phyloP scores from a whole-genome alignment of 1,140 invertebrate genomes.

The Radopholus similis region DNA sequence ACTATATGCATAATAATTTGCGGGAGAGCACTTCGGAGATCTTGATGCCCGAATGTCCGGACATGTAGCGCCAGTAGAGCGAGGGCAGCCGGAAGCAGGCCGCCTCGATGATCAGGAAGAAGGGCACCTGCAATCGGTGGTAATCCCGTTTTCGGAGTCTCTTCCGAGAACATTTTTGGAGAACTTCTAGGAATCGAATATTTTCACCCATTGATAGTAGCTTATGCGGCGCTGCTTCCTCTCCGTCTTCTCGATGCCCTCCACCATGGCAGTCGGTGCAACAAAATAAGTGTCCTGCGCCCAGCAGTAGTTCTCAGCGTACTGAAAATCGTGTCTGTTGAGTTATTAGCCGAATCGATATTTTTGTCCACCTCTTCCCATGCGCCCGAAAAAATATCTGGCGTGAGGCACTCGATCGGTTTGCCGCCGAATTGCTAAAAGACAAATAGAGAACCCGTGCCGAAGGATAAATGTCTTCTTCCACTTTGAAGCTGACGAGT shows the following conservation, averaged over 20 bases:
- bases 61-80: constrained; percentile 58
- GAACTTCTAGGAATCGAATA: background rate
- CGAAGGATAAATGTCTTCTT: background rate
- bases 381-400: constrained; percentile 43
- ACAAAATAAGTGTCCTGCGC: constrained; percentile 48
- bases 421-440: constrained; percentile 53
- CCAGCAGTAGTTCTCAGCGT: constrained; percentile 45
- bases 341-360: background rate
- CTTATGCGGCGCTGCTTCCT: constrained; percentile 30
- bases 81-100: constrained; percentile 60
- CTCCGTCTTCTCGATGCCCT: constrained; percentile 27
- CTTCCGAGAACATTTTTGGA: background rate
- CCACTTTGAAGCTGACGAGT: constrained; percentile 46
- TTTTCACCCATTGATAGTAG: constrained; percentile 62
- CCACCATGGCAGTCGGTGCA: constrained; percentile 27
- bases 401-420: constrained; percentile 42
- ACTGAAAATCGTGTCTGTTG: constrained; percentile 23
- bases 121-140: constrained; percentile 27
- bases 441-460: background rate
- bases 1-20: background rate
- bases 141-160: too few relatives aligned
- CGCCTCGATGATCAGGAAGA: constrained; percentile 58
- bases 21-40: too few relatives aligned
- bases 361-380: constrained; percentile 41
- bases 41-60: constrained; percentile 35